A percentile compares a stretch with the other conserved stretches of the same genome.
Evolutionary conservation across 2,113 vertebrate species (phyloP).

Genomic region (Grantiella picta): DNA sequence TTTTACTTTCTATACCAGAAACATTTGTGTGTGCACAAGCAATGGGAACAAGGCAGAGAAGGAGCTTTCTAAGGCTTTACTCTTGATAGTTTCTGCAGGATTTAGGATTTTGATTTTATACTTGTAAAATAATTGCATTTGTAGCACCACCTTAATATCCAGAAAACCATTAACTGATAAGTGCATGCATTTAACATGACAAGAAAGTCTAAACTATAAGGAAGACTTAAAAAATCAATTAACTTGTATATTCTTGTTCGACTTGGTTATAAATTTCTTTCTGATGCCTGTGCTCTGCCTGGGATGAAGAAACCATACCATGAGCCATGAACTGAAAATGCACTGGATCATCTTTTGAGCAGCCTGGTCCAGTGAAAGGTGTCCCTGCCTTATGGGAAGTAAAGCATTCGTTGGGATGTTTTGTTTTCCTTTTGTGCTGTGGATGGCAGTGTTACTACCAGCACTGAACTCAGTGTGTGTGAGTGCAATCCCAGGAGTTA

Average conservation of each 20-base stretch:
- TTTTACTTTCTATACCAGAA: neutral
- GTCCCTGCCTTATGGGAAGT: neutral
- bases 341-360: neutral
- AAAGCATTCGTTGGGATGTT: neutral
- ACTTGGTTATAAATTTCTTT: neutral
- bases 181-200: neutral
- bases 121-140: neutral
- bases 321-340: neutral
- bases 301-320: neutral
- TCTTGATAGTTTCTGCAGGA: neutral
- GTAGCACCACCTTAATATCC: neutral
- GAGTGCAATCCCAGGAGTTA: slow-evolving; percentile 30
- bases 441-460: neutral
- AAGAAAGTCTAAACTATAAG: neutral
- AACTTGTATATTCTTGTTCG: neutral
- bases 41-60: neutral
- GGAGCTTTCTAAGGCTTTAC: neutral
- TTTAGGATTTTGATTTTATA: neutral
- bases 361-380: neutral
- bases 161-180: neutral
- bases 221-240: neutral
- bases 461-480: neutral
- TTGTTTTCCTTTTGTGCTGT: neutral
- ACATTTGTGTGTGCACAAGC: neutral
- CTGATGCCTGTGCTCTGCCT: neutral